phyloP scores from a whole-genome alignment of 2,113 vertebrate species.

The Ceyx cyanopectus region DNA sequence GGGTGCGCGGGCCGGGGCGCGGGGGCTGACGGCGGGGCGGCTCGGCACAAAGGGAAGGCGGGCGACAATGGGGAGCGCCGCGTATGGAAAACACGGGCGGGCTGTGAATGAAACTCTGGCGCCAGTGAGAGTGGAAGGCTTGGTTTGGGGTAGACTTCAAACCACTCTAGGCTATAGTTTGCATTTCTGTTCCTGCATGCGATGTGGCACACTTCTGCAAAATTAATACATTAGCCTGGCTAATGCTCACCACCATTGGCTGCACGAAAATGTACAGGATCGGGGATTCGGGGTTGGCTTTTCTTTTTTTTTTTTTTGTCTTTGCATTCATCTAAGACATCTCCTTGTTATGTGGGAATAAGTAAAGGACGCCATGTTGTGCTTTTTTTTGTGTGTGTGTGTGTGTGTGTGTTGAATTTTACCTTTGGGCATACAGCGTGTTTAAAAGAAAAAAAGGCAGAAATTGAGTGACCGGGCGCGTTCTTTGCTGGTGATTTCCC shows the following conservation, averaged over 20 bases:
- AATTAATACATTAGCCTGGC: constrained; percentile 40
- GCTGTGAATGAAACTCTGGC: constrained; percentile 60
- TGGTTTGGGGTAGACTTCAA: constrained; percentile 43
- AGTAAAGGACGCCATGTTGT: constrained; percentile 55
- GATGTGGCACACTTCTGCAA: constrained; percentile 56
- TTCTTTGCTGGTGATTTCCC: constrained; percentile 20
- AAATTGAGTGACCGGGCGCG: constrained; percentile 48
- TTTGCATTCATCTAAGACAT: too few species aligned
- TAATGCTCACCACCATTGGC: constrained; percentile 26
- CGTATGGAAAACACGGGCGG: constrained; percentile 35
- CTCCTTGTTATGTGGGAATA: constrained; percentile 21
- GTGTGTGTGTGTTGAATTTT: not conserved
- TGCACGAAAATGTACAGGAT: not conserved
- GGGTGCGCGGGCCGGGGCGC: not conserved
- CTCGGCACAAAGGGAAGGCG: constrained; percentile 55
- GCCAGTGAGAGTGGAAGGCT: constrained; percentile 58
- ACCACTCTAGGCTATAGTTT: constrained; percentile 59
- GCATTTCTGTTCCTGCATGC: constrained; percentile 30
- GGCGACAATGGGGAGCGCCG: constrained; percentile 55
- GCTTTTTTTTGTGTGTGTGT: not conserved
- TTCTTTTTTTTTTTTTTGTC: not conserved
- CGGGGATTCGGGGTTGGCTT: not conserved
- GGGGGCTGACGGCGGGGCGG: not conserved
- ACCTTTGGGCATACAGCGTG: not conserved
- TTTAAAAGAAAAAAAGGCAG: not conserved